A percentile compares a stretch with the other conserved stretches of the same genome.
Conservation (phyloP, 1,140 invertebrate species). For the Diorhabda carinulata region DNA sequence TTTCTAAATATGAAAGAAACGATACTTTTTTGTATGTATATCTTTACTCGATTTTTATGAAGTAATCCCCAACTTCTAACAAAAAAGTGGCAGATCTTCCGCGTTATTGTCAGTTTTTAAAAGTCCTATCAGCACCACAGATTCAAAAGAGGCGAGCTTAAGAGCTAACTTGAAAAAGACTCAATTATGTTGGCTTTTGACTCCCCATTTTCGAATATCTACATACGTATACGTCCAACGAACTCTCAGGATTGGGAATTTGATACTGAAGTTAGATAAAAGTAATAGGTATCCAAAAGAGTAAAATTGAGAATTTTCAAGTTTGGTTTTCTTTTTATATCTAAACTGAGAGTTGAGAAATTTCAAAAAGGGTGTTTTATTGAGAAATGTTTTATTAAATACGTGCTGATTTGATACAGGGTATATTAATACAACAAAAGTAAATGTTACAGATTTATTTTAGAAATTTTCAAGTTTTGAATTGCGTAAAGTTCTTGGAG, state of each 20-base stretch:
- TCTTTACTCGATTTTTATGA: conserved; percentile 10
- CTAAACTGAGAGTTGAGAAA: too few relatives aligned
- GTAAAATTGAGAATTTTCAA: not conserved
- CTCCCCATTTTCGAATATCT: conserved; percentile 8
- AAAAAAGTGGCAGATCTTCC: conserved; percentile 6
- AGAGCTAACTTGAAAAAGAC: conserved; percentile 7
- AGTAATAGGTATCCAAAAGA: not conserved
- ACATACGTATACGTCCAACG: conserved; percentile 3
- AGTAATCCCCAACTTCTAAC: not conserved
- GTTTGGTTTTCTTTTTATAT: too few relatives aligned
- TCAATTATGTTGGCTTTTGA: conserved; percentile 14
- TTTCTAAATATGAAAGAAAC: too few relatives aligned
- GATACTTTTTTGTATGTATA: not conserved
- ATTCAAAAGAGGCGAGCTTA: conserved; percentile 10
- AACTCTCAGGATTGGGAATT: not conserved
- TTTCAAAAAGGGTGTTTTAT: too few relatives aligned
- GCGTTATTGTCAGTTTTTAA: conserved; percentile 6
- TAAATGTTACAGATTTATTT: too few relatives aligned
- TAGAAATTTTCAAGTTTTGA: too few relatives aligned
- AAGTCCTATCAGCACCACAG: conserved; percentile 1
- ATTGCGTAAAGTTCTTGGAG: too few relatives aligned
- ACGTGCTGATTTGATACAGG: too few relatives aligned
- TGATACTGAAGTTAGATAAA: not conserved
- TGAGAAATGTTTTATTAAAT: too few relatives aligned
- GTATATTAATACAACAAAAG: too few relatives aligned